Evolutionary conservation across 2,888 invertebrate species (phyloP).

Genomic region (Parochlus steinenii): DNA sequence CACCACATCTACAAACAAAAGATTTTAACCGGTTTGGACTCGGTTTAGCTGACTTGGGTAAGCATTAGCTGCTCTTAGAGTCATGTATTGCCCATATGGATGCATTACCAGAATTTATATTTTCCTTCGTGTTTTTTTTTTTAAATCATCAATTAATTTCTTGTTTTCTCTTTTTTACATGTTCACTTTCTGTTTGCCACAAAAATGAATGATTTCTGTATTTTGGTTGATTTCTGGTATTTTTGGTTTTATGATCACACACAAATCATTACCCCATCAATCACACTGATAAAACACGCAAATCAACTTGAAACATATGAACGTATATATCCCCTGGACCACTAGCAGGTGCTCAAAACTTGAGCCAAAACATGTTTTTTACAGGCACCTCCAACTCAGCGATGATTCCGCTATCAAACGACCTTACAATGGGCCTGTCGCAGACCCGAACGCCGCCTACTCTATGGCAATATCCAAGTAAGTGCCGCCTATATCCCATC

Average conservation of each 20-base stretch:
- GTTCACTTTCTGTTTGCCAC: no score
- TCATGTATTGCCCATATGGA: no score
- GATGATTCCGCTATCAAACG: constrained; percentile 17
- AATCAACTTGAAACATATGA: neutral
- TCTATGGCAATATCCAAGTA: constrained; percentile 68
- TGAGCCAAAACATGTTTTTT: constrained; percentile 19
- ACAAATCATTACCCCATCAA: neutral
- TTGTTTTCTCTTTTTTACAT: no score
- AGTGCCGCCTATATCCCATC: constrained; percentile 25
- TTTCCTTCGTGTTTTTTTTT: no score
- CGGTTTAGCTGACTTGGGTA: constrained; percentile 29
- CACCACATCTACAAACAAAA: constrained; percentile 22
- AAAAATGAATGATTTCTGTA: no score
- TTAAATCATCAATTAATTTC: no score
- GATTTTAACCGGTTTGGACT: constrained; percentile 30
- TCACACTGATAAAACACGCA: neutral
- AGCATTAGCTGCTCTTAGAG: constrained; percentile 14
- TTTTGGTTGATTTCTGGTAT: no score
- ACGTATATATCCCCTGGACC: no score
- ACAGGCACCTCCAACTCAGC: constrained; percentile 17
- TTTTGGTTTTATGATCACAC: no score
- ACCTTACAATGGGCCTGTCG: constrained; percentile 10
- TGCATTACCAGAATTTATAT: no score
- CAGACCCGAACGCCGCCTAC: constrained; percentile 42
- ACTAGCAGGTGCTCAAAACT: no score